Evolutionary conservation across 2,113 vertebrate species (phyloP).

Genomic region (Cinclus cinclus): DNA sequence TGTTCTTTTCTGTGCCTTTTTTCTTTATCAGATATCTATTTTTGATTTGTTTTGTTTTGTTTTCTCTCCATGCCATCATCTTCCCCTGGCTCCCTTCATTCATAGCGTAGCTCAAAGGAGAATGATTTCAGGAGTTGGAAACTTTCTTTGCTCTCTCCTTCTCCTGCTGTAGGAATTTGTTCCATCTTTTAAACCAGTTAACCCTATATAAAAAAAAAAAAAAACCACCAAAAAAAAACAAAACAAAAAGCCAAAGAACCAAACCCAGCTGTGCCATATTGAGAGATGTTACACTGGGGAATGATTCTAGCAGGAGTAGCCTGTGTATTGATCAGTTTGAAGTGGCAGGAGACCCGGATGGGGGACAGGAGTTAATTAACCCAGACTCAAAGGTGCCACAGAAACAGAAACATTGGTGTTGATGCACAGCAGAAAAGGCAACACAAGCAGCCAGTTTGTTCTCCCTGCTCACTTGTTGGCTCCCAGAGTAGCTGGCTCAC

Average conservation of each 20-base stretch:
- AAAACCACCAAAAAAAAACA: neutral
- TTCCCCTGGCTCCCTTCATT: neutral
- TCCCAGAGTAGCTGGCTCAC: neutral
- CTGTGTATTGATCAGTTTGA: neutral
- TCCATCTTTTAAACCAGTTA: neutral
- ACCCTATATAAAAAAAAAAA: neutral
- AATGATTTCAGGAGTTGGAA: neutral
- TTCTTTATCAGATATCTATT: neutral
- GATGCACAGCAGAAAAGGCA: neutral
- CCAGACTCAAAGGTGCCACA: neutral
- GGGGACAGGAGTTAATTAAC: neutral
- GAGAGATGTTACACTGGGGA: neutral
- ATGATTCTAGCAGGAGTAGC: neutral
- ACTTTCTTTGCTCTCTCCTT: neutral
- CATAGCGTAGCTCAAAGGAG: neutral
- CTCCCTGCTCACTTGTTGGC: neutral
- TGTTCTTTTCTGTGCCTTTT: neutral
- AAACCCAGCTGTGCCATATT: neutral
- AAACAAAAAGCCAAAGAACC: neutral
- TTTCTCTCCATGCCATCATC: neutral
- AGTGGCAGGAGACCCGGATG: neutral
- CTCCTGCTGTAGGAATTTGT: neutral
- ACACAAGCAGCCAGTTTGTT: neutral
- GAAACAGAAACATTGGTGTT: neutral
- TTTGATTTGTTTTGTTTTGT: conserved; percentile 12